A percentile compares a stretch with the other conserved stretches of the same genome.
phyloP scores from a whole-genome alignment of 2,113 vertebrate genomes.

The Rallus limicola region DNA sequence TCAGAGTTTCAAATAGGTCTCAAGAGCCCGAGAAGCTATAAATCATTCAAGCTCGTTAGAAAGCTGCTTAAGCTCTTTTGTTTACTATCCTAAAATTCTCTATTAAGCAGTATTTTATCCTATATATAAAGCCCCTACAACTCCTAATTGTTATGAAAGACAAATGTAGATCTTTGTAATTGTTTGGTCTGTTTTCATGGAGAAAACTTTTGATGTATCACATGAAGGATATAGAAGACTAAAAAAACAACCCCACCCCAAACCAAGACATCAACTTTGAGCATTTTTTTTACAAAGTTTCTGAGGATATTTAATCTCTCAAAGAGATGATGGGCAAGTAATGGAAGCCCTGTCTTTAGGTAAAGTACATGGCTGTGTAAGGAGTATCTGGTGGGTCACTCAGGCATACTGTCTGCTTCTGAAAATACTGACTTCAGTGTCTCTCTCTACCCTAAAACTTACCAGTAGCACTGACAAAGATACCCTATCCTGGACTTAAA shows the following conservation, averaged over 20 bases:
- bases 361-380: neutral
- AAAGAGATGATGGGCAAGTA: neutral
- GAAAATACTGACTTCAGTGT: neutral
- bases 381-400: neutral
- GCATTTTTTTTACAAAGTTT: neutral
- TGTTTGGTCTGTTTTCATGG: neutral
- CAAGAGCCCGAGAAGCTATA: slow-evolving; percentile 8
- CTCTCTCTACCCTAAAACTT: neutral
- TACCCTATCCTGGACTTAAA: neutral
- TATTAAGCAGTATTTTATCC: neutral
- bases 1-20: neutral
- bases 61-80: slow-evolving; percentile 27
- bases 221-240: neutral
- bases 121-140: neutral
- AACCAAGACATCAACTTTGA: neutral
- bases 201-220: neutral
- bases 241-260: neutral
- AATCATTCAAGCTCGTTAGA: slow-evolving; percentile 32
- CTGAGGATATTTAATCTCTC: neutral
- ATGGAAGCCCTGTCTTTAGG: neutral
- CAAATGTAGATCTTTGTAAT: neutral
- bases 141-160: neutral
- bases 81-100: slow-evolving; percentile 34
- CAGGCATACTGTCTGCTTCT: neutral
- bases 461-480: neutral